Evolutionary conservation across 2,113 vertebrate genomes (phyloP).

Genomic region (Micromys minutus): DNA sequence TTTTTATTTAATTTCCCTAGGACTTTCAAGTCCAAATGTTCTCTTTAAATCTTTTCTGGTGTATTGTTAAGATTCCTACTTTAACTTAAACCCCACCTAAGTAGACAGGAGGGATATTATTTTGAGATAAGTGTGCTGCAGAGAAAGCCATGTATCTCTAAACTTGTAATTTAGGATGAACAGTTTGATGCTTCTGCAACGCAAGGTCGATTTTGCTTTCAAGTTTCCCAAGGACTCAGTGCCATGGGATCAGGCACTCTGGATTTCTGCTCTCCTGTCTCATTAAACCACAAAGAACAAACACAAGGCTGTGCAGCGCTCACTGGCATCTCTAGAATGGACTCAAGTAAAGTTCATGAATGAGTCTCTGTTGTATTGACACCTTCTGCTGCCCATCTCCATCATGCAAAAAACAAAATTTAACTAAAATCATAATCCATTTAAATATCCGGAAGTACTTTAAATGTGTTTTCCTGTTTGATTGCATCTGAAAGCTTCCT

Average conservation of each 20-base stretch:
- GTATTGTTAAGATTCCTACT: slow-evolving; percentile 7
- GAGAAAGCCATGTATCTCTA: neutral
- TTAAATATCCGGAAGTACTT: slow-evolving; percentile 17
- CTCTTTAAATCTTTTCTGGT: neutral
- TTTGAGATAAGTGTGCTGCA: neutral
- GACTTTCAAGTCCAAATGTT: slow-evolving; percentile 50
- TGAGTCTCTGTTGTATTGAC: neutral
- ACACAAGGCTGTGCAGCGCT: neutral
- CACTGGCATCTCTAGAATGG: accelerated
- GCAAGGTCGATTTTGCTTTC: neutral
- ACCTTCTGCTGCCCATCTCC: neutral
- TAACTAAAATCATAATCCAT: neutral
- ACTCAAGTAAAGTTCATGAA: neutral
- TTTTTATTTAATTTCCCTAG: slow-evolving; percentile 28
- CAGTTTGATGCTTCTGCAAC: neutral
- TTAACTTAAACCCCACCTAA: slow-evolving; percentile 32
- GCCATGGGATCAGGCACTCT: neutral
- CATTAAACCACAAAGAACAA: too few relatives aligned
- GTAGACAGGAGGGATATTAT: neutral
- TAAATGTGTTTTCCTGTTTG: accelerated
- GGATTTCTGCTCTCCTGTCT: neutral
- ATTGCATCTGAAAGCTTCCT: neutral
- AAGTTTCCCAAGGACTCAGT: neutral
- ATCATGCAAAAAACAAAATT: neutral
- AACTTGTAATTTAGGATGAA: neutral